Percentiles rank a stretch among this genome's conserved stretches.
Conservation (phyloP, 2,888 invertebrate genomes). For the Nasonia oneida region DNA sequence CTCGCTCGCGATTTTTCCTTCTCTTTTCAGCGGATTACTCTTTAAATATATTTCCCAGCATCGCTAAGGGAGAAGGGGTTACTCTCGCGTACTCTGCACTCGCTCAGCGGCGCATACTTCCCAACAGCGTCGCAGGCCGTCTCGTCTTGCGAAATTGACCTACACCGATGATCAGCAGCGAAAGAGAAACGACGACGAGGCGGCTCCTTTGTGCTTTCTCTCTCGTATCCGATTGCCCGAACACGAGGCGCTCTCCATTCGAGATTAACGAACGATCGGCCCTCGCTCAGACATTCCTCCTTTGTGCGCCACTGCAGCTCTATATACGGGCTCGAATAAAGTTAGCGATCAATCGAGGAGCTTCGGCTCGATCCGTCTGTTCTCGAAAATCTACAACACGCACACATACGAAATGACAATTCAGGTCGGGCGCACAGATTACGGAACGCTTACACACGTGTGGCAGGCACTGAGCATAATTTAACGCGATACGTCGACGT, state of each 20-base stretch:
- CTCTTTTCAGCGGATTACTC: slow-evolving; percentile 24
- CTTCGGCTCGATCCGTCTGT: too few species aligned
- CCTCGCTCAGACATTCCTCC: slow-evolving; percentile 57
- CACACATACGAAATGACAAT: slow-evolving; percentile 49
- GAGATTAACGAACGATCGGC: slow-evolving; percentile 70
- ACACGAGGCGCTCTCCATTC: slow-evolving; percentile 69
- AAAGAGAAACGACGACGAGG: background rate
- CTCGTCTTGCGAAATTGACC: slow-evolving; percentile 31
- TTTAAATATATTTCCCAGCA: background rate
- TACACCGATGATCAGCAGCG: slow-evolving; percentile 57
- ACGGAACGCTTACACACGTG: slow-evolving; percentile 62
- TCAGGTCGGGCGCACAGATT: background rate
- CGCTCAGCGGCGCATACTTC: background rate
- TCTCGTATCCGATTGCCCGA: slow-evolving; percentile 70
- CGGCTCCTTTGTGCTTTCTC: slow-evolving; percentile 55
- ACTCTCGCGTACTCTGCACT: too few species aligned
- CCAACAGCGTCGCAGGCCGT: background rate
- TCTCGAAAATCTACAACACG: background rate
- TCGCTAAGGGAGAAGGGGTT: background rate
- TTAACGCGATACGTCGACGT: slow-evolving; percentile 77
- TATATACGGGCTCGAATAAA: slow-evolving; percentile 48
- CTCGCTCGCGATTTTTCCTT: background rate
- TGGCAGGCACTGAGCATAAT: slow-evolving; percentile 75
- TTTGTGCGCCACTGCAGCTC: slow-evolving; percentile 52
- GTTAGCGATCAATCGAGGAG: slow-evolving; percentile 31